Percentiles rank a stretch among this genome's conserved stretches.
phyloP scores from a whole-genome alignment of 2,113 vertebrate genomes.

The Hyperopisus bebe region DNA sequence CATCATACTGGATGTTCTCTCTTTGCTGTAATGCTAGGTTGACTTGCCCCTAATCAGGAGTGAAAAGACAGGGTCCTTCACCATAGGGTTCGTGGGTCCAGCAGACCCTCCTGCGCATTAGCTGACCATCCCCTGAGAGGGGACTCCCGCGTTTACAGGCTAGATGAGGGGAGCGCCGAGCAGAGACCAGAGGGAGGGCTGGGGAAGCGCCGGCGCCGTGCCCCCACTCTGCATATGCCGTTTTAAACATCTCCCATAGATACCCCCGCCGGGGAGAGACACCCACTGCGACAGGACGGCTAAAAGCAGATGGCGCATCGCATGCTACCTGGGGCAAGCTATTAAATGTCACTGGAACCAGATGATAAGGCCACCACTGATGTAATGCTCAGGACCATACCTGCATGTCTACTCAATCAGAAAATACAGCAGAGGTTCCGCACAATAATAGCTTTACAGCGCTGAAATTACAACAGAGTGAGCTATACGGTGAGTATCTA shows the following conservation, averaged over 20 bases:
- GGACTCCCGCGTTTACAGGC: background rate
- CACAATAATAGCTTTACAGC: background rate
- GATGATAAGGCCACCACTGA: background rate
- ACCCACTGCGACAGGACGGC: background rate
- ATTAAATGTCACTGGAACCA: conserved; percentile 2
- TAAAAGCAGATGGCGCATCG: background rate
- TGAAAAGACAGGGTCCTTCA: background rate
- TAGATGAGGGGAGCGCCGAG: background rate
- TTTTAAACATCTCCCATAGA: background rate
- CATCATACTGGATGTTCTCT: background rate
- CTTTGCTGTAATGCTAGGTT: background rate
- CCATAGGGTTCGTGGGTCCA: background rate
- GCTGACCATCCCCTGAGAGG: background rate
- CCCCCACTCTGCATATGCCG: background rate
- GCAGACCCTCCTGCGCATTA: background rate
- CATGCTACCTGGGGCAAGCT: background rate
- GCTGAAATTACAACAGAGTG: background rate
- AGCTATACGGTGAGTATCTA: background rate
- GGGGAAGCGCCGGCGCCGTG: background rate
- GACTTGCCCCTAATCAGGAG: background rate
- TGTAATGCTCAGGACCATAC: background rate
- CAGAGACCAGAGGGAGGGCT: background rate
- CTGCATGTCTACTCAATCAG: background rate
- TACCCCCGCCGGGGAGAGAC: background rate
- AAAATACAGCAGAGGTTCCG: background rate